These are phyloP conservation scores for Embidobia sp. DNA, from an alignment of 2,888 invertebrate genomes.

Conservation along the genomic window DNA sequence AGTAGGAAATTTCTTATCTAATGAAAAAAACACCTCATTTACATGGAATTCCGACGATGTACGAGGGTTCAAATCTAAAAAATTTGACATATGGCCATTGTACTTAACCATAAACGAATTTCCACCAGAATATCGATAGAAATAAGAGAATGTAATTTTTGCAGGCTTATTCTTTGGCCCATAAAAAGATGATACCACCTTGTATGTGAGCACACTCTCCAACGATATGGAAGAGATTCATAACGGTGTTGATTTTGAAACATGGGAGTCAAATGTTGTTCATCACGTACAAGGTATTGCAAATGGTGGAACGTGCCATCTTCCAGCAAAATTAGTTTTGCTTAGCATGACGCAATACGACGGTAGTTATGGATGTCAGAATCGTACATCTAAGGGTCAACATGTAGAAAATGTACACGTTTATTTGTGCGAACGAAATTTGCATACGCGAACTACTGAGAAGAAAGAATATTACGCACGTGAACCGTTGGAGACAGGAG, in stretches of 20 bases:
- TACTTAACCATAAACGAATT: not conserved
- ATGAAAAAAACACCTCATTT: not conserved
- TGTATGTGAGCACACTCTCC: not conserved
- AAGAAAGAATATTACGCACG: not conserved
- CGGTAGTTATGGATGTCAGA: not conserved
- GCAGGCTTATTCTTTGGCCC: conserved; percentile 9
- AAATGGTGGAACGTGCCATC: not conserved
- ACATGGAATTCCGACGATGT: conserved; percentile 1
- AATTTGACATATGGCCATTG: conserved; percentile 3
- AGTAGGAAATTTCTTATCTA: not conserved
- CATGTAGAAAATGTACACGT: not conserved
- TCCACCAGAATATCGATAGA: not conserved
- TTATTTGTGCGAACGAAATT: not conserved
- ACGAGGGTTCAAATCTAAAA: not conserved
- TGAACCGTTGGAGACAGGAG: not conserved
- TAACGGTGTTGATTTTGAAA: not conserved
- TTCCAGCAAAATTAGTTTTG: too few species aligned
- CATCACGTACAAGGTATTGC: not conserved
- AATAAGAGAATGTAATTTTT: conserved; percentile 6
- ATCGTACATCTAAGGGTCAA: not conserved
- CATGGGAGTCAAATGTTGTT: not conserved
- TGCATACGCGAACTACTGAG: not conserved
- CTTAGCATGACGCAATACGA: too few species aligned
- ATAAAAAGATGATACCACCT: not conserved
- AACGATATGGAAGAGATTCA: not conserved